Percentiles rank a stretch among this genome's conserved stretches.
Conservation (phyloP, 2,888 invertebrate genomes). For the Conomelus anceps region DNA sequence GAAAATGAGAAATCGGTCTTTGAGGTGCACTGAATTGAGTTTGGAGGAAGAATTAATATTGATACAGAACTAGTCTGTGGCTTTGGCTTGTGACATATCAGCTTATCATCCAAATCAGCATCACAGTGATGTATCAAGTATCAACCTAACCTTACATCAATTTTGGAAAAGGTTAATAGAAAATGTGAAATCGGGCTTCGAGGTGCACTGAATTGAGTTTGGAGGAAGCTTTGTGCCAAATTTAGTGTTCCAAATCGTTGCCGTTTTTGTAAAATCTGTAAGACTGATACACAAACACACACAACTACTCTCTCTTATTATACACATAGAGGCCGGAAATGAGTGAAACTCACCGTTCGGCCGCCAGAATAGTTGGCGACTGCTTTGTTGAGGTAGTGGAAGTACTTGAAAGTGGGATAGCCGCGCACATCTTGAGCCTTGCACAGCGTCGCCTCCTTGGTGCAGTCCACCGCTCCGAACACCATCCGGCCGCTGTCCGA, state of each 20-base stretch:
- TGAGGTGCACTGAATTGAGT: too few species aligned
- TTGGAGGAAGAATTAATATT: too few species aligned
- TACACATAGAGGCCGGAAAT: neutral
- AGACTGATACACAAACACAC: too few species aligned
- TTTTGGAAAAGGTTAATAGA: too few species aligned
- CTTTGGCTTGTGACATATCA: too few species aligned
- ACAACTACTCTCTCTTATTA: neutral
- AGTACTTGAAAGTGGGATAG: constrained; percentile 82
- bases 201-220: too few species aligned
- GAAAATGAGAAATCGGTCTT: too few species aligned
- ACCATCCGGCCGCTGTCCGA: constrained; percentile 69
- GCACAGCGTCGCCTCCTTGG: constrained; percentile 57
- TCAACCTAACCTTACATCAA: neutral
- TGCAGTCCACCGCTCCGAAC: constrained; percentile 80
- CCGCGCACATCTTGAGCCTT: constrained; percentile 64
- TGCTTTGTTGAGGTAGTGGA: constrained; percentile 69
- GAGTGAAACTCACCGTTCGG: constrained; percentile 25
- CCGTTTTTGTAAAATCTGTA: too few species aligned
- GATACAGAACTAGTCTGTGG: too few species aligned
- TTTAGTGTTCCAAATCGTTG: too few species aligned
- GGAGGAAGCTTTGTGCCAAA: too few species aligned
- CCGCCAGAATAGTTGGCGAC: constrained; percentile 57
- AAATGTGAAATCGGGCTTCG: too few species aligned
- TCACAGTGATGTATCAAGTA: neutral
- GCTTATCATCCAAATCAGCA: neutral